Percentiles rank a stretch among this genome's conserved stretches.
These are phyloP conservation scores for Amblyteles armatorius DNA, from an alignment of 2,888 invertebrate genomes.

Conservation along the genomic window DNA sequence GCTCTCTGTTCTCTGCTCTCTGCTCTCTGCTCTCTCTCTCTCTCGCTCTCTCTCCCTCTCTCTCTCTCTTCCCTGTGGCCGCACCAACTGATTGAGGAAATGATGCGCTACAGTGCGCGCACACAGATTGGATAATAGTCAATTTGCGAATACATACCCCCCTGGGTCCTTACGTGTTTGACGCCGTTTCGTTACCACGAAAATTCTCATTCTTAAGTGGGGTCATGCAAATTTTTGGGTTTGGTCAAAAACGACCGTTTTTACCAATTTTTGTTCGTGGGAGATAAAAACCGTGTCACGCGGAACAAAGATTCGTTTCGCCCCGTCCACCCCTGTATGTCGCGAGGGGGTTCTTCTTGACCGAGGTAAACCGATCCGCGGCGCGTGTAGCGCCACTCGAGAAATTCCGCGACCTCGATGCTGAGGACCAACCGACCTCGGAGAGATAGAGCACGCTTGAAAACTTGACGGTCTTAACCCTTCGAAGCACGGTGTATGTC, in stretches of 20 bases:
- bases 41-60: slow-evolving; percentile 53
- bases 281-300: too few species aligned
- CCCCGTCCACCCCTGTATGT: neutral
- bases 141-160: slow-evolving; percentile 68
- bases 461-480: neutral
- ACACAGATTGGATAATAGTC: slow-evolving; percentile 73
- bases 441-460: slow-evolving; percentile 58
- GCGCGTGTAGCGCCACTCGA: slow-evolving; percentile 31
- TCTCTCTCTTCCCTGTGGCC: slow-evolving; percentile 47
- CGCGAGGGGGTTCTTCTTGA: neutral
- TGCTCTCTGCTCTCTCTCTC: slow-evolving; percentile 61
- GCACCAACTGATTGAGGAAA: slow-evolving; percentile 74
- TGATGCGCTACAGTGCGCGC: slow-evolving; percentile 68
- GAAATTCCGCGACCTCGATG: slow-evolving; percentile 48
- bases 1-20: too few species aligned
- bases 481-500: too few species aligned
- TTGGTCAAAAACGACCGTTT: too few species aligned
- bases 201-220: slow-evolving; percentile 33
- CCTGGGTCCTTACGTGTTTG: slow-evolving; percentile 67
- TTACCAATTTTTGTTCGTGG: too few species aligned
- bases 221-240: neutral
- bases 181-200: slow-evolving; percentile 69
- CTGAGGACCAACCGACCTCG: slow-evolving; percentile 11
- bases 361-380: slow-evolving; percentile 4
- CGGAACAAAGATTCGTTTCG: too few species aligned